Percentiles rank a stretch among this genome's conserved stretches.
These are phyloP conservation scores for Orientallactaga bullata DNA, from an alignment of 2,113 vertebrate genomes.

Conservation along the genomic window DNA sequence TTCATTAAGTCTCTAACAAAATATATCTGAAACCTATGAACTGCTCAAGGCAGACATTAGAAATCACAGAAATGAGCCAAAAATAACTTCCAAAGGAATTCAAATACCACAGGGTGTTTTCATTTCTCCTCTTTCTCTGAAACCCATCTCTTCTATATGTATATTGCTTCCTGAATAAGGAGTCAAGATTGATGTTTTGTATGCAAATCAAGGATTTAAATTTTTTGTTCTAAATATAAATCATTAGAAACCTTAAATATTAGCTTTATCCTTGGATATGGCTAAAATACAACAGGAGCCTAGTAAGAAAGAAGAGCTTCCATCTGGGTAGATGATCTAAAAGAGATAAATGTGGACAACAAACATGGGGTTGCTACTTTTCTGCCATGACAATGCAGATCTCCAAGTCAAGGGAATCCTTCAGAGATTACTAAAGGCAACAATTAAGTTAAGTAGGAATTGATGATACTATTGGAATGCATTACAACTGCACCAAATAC, in stretches of 20 bases:
- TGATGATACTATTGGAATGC: neutral
- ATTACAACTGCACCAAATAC: neutral
- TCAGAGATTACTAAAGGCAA: neutral
- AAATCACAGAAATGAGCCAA: conserved; percentile 22
- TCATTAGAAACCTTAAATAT: neutral
- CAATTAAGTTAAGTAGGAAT: neutral
- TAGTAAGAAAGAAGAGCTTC: neutral
- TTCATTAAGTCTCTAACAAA: conserved; percentile 23
- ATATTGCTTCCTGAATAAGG: neutral
- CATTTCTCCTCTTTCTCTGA: conserved; percentile 18
- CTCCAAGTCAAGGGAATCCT: neutral
- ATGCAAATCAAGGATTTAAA: no score
- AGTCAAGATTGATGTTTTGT: neutral
- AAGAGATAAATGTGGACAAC: neutral
- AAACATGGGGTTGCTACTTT: neutral
- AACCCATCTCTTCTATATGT: neutral
- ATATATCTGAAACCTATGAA: neutral
- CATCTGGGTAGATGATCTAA: neutral
- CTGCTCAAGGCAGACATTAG: conserved; percentile 16
- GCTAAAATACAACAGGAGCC: neutral
- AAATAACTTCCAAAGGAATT: neutral
- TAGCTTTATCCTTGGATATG: neutral
- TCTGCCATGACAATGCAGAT: neutral
- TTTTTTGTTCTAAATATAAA: neutral
- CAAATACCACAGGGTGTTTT: neutral